Conservation (phyloP, 2,888 invertebrate species). For the Deilephila porcellus region DNA sequence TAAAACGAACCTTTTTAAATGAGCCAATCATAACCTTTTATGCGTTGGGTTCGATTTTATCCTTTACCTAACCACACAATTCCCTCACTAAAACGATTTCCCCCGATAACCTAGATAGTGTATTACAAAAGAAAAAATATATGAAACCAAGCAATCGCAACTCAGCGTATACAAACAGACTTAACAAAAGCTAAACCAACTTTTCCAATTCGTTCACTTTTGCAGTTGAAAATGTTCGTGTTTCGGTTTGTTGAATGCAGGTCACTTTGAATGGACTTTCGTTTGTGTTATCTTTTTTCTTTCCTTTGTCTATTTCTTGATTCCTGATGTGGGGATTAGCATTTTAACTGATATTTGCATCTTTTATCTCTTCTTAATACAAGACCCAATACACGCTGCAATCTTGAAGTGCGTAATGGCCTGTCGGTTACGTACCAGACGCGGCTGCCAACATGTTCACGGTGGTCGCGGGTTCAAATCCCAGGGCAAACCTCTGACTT, state of each 20-base stretch:
- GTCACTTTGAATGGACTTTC: constrained; percentile 7
- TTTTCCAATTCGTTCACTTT: constrained; percentile 12
- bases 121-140: background rate
- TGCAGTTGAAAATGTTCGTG: constrained; percentile 11
- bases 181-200: constrained; percentile 18
- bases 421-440: too few relatives aligned
- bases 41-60: too few relatives aligned
- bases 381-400: too few relatives aligned
- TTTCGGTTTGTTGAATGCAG: constrained; percentile 16
- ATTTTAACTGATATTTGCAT: background rate
- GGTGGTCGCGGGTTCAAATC: too few relatives aligned
- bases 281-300: background rate
- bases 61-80: background rate
- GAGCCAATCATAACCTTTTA: too few relatives aligned
- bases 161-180: background rate
- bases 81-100: too few relatives aligned
- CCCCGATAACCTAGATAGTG: too few relatives aligned
- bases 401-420: too few relatives aligned
- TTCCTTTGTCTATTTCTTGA: background rate
- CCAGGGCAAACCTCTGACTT: too few relatives aligned
- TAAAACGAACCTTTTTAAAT: too few relatives aligned
- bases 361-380: too few relatives aligned
- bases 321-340: background rate
- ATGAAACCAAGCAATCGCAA: background rate
- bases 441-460: too few relatives aligned